phyloP scores from a whole-genome alignment of 2,888 invertebrate genomes.

The Heliconius charithonia region DNA sequence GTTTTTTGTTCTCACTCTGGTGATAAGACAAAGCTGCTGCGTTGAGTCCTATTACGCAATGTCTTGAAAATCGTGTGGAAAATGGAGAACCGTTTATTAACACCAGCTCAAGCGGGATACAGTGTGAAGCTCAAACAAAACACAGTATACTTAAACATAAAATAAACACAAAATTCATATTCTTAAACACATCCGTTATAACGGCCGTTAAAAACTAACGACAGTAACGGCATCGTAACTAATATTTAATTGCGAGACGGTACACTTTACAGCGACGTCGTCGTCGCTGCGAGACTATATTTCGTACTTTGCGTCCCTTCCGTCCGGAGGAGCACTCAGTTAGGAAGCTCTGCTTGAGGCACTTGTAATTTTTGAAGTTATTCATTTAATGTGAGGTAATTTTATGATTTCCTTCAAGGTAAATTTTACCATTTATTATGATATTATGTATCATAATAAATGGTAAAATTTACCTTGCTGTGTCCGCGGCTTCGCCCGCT shows the following conservation, averaged over 20 bases:
- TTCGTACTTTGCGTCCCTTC: constrained; percentile 24
- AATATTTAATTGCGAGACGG: constrained; percentile 33
- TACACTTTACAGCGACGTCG: constrained; percentile 7
- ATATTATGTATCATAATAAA: no score
- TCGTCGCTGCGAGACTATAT: constrained; percentile 19
- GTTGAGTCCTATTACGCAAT: no score
- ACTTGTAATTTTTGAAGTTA: constrained; percentile 13
- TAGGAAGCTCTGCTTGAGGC: constrained; percentile 20
- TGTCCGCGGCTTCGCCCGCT: no score
- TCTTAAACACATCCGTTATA: constrained; percentile 18
- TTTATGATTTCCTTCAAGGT: no score
- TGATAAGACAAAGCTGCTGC: no score
- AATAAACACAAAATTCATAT: background rate
- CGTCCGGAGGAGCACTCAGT: constrained; percentile 29
- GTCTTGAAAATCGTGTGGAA: no score
- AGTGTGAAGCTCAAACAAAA: background rate
- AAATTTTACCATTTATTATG: no score
- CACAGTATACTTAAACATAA: background rate
- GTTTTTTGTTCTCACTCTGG: no score
- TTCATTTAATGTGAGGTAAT: background rate
- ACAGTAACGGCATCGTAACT: constrained; percentile 33
- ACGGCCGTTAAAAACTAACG: constrained; percentile 25
- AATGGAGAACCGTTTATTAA: no score
- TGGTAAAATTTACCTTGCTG: no score
- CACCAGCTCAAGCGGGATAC: no score